Conservation (phyloP, 2,888 invertebrate species). For the Oegoconia quadripuncta region DNA sequence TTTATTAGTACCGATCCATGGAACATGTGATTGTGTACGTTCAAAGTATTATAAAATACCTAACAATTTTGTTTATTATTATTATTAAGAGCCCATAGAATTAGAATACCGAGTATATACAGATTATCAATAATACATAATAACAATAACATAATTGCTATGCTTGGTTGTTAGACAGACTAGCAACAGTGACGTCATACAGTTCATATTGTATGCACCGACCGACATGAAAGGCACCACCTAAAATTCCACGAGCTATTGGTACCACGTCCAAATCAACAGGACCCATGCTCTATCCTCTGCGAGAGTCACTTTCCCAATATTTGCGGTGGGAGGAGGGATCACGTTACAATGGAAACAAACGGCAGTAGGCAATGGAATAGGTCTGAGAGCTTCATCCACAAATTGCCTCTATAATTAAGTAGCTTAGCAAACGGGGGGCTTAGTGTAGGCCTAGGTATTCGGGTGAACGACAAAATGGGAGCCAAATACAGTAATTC, state of each 20-base stretch:
- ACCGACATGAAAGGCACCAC: constrained; percentile 7
- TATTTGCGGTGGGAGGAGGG: constrained; percentile 4
- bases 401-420: constrained; percentile 56
- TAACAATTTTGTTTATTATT: too few relatives aligned
- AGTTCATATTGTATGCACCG: constrained; percentile 9
- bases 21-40: too few relatives aligned
- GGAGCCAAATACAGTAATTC: constrained; percentile 3
- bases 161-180: too few relatives aligned
- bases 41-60: too few relatives aligned
- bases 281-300: background rate
- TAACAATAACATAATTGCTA: too few relatives aligned
- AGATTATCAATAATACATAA: too few relatives aligned
- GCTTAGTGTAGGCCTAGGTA: constrained; percentile 22
- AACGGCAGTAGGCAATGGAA: constrained; percentile 28
- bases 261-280: background rate
- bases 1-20: too few relatives aligned
- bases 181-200: background rate
- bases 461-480: constrained; percentile 4
- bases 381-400: constrained; percentile 38
- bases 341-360: constrained; percentile 25
- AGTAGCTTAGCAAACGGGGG: constrained; percentile 39
- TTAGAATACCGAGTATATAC: too few relatives aligned
- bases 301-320: background rate
- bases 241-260: constrained; percentile 3
- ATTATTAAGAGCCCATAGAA: too few relatives aligned